phyloP scores from a whole-genome alignment of 2,797 vertebrate species.

The Enteromius trimaculatus region DNA sequence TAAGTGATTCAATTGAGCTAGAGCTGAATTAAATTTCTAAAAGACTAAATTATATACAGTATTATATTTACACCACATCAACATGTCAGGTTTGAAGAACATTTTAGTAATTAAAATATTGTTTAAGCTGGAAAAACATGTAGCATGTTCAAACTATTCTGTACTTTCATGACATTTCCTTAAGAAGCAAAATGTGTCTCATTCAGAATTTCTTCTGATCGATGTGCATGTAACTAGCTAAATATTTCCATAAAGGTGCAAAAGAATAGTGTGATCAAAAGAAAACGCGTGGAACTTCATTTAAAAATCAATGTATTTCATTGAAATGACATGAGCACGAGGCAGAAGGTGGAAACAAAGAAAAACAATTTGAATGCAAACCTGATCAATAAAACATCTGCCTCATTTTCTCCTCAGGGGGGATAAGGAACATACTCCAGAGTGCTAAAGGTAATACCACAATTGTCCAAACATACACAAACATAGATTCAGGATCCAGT shows the following conservation, averaged over 20 bases:
- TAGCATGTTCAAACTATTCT: neutral
- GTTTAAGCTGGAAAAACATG: neutral
- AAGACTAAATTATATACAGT: neutral
- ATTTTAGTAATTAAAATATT: neutral
- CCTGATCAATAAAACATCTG: constrained; percentile 46
- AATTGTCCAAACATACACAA: constrained; percentile 26
- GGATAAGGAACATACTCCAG: neutral
- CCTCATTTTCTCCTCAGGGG: constrained; percentile 16
- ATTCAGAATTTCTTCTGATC: neutral
- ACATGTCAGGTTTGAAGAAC: neutral
- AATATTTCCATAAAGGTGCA: constrained; percentile 17
- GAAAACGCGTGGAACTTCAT: neutral
- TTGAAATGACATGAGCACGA: neutral
- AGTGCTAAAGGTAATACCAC: neutral
- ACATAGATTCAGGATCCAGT: constrained; percentile 1
- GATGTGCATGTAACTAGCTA: neutral
- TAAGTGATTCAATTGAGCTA: neutral
- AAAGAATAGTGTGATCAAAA: neutral
- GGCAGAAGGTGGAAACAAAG: constrained; percentile 5
- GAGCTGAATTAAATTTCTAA: neutral
- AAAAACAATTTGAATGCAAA: neutral
- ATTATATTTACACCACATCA: neutral
- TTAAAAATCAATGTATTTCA: constrained; percentile 2
- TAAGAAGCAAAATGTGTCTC: neutral
- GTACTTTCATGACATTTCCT: neutral